Conservation (phyloP, 2,113 vertebrate genomes). For the Daboia siamensis region DNA sequence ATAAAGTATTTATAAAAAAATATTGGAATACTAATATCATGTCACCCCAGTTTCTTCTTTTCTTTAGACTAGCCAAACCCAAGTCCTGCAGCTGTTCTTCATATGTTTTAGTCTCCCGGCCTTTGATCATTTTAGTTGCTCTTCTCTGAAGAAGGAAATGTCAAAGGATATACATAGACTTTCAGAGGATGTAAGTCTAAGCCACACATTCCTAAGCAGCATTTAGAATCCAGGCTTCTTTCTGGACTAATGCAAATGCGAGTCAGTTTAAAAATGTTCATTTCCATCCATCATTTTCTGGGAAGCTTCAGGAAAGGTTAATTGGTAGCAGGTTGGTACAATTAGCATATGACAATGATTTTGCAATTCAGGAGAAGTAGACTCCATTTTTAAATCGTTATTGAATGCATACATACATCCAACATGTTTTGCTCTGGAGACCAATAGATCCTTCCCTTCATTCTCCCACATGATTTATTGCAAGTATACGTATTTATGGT, state of each 20-base stretch:
- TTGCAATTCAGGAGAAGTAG: background rate
- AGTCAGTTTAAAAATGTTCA: background rate
- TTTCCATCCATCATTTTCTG: background rate
- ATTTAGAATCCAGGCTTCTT: background rate
- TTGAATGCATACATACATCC: background rate
- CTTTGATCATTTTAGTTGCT: too few species aligned
- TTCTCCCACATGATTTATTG: background rate
- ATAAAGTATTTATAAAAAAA: too few species aligned
- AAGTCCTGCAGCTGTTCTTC: too few species aligned
- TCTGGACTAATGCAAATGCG: background rate
- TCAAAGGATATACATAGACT: background rate
- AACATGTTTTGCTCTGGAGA: background rate
- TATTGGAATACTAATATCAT: too few species aligned
- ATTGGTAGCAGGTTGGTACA: constrained; percentile 5
- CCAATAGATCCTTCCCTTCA: background rate
- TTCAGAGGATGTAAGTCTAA: background rate
- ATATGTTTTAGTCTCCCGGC: too few species aligned
- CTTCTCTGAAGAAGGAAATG: background rate
- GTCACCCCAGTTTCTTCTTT: too few species aligned
- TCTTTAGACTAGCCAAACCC: too few species aligned
- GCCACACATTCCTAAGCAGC: background rate
- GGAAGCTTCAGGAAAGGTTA: constrained; percentile 3
- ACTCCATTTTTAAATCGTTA: background rate
- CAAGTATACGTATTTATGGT: background rate
- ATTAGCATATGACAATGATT: constrained; percentile 11